phyloP scores from a whole-genome alignment of 2,888 invertebrate species.

The Hanleya hanleyi region DNA sequence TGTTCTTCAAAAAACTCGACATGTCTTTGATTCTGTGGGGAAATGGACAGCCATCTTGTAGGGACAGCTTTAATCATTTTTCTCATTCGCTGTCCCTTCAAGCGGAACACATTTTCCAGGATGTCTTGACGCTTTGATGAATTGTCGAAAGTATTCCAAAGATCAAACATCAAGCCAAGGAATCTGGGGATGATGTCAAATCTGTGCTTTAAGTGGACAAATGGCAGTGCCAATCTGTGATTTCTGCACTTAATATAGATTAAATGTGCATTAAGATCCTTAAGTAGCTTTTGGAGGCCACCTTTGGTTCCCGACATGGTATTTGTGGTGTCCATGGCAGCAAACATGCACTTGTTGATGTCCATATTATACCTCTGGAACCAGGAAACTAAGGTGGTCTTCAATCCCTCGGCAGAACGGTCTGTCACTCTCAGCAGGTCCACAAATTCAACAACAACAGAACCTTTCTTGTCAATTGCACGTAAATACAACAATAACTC shows the following conservation, averaged over 20 bases:
- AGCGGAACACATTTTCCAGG: no score
- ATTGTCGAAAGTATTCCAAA: not conserved
- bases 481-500: not conserved
- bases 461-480: not conserved
- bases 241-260: no score
- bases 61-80: no score
- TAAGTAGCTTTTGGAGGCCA: not conserved
- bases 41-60: no score
- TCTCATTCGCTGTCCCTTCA: no score
- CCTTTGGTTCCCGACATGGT: not conserved
- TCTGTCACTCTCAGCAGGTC: not conserved
- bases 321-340: not conserved
- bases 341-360: not conserved
- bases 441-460: not conserved
- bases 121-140: not conserved
- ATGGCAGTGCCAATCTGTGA: not conserved
- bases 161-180: not conserved
- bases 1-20: no score
- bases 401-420: not conserved
- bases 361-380: no score
- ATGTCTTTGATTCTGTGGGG: no score
- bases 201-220: not conserved
- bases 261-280: no score
- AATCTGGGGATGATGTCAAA: not conserved
- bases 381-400: no score